Evolutionary conservation across 2,113 vertebrate genomes (phyloP), one percentile per base, ranked within the genome.

Genomic region (Prinia subflava): DNA sequence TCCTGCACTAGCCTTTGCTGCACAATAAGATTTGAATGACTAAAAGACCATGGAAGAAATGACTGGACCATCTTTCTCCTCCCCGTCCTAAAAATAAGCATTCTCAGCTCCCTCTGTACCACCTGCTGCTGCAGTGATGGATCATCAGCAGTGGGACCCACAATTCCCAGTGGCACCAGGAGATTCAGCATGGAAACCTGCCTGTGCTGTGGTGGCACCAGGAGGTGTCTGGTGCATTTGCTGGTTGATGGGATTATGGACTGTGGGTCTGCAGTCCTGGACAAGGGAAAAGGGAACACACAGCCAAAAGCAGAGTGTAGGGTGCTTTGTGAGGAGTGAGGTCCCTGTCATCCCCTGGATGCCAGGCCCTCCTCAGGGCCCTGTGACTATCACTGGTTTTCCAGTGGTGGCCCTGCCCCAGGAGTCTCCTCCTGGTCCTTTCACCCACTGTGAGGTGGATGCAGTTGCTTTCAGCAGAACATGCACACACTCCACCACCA

Each of bases 181-280:
- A 83, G 22, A 24, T 25, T 12, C 33, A 24, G 42, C 39, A 2
- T 9, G 53, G 68, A 27, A 33, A 21, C 33, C 15, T 70, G 5
- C 41, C 39, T 1, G 14, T 9, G 24, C 30, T 1, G 1, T 19
- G 49, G 37, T 39, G 62, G 74, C 62, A 49, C 23, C 24, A n/a
- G 9, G 82, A 68, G 59, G 39, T 53, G 27, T 17, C 33, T 21
- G 37, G 21, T 24, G 42, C 50, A 4, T 65, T 78, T 76, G 63
- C 23, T 53, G 9, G 46, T 55, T 46, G 11, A 4, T 15, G 23
- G 30, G 15, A 2, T 42, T 22, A 1, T 13, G 64, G 10, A 1
- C 39, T 10, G 0, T 8, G 21, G 37, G 16, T 59, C 31, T 2
- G 3, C 7, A 8, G 5, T 20, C 33, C 50, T 30, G 44, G 33